These are phyloP conservation scores for Lithodes maja DNA, from an alignment of 2,888 invertebrate species.

Conservation along the genomic window DNA sequence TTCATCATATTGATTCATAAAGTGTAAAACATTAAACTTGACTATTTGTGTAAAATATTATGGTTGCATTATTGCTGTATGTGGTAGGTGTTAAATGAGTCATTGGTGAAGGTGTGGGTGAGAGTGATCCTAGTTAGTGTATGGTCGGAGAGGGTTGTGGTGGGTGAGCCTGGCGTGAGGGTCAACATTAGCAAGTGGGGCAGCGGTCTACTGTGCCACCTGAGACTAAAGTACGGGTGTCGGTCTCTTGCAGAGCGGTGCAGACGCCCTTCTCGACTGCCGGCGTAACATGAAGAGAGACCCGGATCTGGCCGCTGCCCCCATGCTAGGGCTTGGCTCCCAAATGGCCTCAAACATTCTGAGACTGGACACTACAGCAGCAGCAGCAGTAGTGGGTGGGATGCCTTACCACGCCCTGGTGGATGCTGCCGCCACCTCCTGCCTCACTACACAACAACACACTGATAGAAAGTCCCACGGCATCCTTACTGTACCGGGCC, in stretches of 20 bases:
- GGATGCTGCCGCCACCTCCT: constrained; percentile 49
- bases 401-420: constrained; percentile 56
- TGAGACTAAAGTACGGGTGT: constrained; percentile 65
- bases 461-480: constrained; percentile 37
- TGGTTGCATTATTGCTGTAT: background rate
- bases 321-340: constrained; percentile 54
- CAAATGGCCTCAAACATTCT: constrained; percentile 55
- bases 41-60: background rate
- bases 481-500: background rate
- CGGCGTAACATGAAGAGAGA: constrained; percentile 59
- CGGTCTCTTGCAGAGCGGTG: constrained; percentile 66
- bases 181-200: background rate
- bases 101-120: background rate
- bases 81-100: background rate
- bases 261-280: constrained; percentile 53
- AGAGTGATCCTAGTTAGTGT: background rate
- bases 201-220: constrained; percentile 37
- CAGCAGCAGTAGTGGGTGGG: constrained; percentile 39
- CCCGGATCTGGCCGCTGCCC: constrained; percentile 42
- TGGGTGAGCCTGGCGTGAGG: constrained; percentile 4
- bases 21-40: no score
- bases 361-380: constrained; percentile 47
- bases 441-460: constrained; percentile 24
- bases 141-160: background rate
- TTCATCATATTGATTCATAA: no score